Evolutionary conservation across 2,888 invertebrate genomes (phyloP).

Genomic region (Oscheius onirici): DNA sequence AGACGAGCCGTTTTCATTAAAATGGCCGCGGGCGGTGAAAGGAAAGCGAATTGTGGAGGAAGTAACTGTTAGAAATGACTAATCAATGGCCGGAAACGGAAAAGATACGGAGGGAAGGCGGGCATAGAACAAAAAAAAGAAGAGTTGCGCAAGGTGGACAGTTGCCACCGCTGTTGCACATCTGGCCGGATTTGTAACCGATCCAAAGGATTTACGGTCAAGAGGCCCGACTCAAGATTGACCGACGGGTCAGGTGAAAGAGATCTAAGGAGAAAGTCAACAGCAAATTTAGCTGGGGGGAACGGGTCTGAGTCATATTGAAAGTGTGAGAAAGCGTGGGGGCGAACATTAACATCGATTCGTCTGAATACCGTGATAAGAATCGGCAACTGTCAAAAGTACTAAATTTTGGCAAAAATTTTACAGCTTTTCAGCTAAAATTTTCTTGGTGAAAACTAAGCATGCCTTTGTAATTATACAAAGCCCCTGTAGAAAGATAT

Average conservation of each 20-base stretch:
- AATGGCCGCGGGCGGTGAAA: not conserved
- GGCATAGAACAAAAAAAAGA: not conserved
- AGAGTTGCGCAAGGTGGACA: slow-evolving; percentile 7
- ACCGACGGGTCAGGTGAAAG: not conserved
- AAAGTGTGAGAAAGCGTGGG: too few relatives aligned
- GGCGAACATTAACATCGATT: too few relatives aligned
- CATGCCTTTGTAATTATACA: too few relatives aligned
- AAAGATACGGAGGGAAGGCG: slow-evolving; percentile 12
- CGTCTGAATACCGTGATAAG: too few relatives aligned
- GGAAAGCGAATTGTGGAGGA: not conserved
- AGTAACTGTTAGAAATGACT: not conserved
- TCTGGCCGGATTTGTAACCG: slow-evolving; percentile 20
- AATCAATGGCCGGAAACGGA: slow-evolving; percentile 15
- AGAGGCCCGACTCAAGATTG: not conserved
- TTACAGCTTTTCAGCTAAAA: too few relatives aligned
- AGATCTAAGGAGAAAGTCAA: too few relatives aligned
- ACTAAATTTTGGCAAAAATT: too few relatives aligned
- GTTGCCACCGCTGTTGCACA: slow-evolving; percentile 20
- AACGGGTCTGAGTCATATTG: too few relatives aligned
- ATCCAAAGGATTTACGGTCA: slow-evolving; percentile 23
- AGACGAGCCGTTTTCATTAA: slow-evolving; percentile 5
- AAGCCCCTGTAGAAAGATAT: too few relatives aligned
- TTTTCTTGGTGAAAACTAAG: too few relatives aligned
- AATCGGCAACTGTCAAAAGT: too few relatives aligned
- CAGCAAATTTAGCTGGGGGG: too few relatives aligned